A percentile compares a stretch with the other conserved stretches of the same genome.
Conservation (phyloP, 2,797 vertebrate species). For the Hyperoplus lanceolatus region DNA sequence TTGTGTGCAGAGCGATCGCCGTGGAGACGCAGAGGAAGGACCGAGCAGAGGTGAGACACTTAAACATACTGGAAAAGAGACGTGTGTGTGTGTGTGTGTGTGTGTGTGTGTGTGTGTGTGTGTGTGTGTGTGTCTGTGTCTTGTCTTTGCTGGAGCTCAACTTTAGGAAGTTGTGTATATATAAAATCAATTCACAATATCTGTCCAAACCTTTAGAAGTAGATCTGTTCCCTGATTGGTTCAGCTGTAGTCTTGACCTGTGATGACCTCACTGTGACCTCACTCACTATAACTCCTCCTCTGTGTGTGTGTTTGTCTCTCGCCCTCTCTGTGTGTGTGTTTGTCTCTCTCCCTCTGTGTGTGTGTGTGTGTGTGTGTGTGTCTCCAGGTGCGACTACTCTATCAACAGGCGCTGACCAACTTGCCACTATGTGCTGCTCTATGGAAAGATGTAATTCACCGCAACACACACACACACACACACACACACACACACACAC, state of each 20-base stretch:
- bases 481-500: not conserved
- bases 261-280: no score
- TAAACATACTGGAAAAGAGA: no score
- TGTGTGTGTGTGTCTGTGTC: no score
- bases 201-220: no score
- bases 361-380: constrained; percentile 69
- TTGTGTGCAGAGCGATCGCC: constrained; percentile 91
- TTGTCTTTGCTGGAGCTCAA: no score
- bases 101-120: no score
- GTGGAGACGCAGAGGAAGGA: constrained; percentile 92
- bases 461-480: constrained; percentile 7
- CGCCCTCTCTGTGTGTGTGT: not conserved
- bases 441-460: constrained; percentile 98
- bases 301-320: not conserved
- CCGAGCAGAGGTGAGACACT: constrained; percentile 91
- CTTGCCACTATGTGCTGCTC: constrained; percentile 94
- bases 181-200: no score
- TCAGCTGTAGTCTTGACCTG: no score
- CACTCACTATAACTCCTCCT: no score
- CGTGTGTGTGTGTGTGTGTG: no score
- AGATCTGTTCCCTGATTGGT: no score
- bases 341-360: constrained; percentile 8
- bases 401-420: constrained; percentile 94
- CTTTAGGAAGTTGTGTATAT: no score
- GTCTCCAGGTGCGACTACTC: constrained; percentile 91